These are phyloP conservation scores for Hypocryptadius cinnamomeus DNA, from an alignment of 2,113 vertebrate genomes.

Conservation along the genomic window DNA sequence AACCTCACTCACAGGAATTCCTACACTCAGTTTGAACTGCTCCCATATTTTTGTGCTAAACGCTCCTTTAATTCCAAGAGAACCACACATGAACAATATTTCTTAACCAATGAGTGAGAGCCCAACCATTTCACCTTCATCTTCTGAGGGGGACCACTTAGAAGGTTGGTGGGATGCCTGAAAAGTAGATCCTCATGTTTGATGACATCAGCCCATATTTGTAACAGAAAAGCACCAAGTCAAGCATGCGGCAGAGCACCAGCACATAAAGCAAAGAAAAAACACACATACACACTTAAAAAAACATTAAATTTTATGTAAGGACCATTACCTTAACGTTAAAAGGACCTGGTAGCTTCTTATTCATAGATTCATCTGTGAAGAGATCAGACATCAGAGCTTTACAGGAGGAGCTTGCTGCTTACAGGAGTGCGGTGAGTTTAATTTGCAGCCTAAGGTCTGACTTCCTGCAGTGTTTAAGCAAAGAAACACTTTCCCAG, in stretches of 20 bases:
- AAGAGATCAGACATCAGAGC: not conserved
- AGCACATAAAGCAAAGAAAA: not conserved
- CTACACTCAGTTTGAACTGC: not conserved
- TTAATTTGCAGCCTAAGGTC: not conserved
- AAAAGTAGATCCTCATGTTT: not conserved
- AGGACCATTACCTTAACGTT: constrained; percentile 67
- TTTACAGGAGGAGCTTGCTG: not conserved
- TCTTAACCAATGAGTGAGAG: not conserved
- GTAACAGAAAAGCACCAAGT: not conserved
- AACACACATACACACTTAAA: too few relatives aligned
- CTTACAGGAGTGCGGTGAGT: not conserved
- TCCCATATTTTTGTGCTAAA: not conserved
- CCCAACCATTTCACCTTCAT: not conserved
- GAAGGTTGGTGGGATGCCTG: not conserved
- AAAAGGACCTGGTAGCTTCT: constrained; percentile 73
- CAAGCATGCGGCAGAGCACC: not conserved
- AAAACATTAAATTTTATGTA: not conserved
- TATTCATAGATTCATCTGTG: constrained; percentile 82
- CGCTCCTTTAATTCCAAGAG: not conserved
- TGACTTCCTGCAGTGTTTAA: not conserved
- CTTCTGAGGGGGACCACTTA: not conserved
- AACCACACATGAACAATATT: fast-evolving
- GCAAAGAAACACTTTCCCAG: not conserved
- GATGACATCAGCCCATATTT: not conserved
- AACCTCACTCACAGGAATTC: not conserved